These are phyloP conservation scores for Bactericera cockerelli DNA, from an alignment of 1,140 invertebrate genomes.

Conservation along the genomic window DNA sequence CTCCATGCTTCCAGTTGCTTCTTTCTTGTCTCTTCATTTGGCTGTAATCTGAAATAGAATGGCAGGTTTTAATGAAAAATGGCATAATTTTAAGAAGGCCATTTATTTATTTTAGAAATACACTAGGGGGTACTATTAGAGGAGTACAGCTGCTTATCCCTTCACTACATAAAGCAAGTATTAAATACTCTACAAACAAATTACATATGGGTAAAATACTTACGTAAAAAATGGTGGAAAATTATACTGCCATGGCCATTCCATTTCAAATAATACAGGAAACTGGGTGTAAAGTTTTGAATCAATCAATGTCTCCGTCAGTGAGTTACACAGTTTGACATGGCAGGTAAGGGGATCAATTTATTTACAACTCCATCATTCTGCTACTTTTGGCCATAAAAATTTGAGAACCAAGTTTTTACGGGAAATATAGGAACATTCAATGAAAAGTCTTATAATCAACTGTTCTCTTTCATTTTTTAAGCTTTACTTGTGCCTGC, in stretches of 20 bases:
- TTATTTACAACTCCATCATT: too few relatives aligned
- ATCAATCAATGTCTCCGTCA: too few relatives aligned
- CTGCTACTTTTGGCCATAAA: too few relatives aligned
- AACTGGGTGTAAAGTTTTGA: too few relatives aligned
- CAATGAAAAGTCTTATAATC: too few relatives aligned
- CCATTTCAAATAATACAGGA: slow-evolving; percentile 26
- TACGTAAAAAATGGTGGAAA: slow-evolving; percentile 86
- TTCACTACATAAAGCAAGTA: background rate
- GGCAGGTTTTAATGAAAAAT: background rate
- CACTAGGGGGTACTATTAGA: background rate
- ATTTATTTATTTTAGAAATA: background rate
- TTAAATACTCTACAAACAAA: background rate
- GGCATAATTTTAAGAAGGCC: background rate
- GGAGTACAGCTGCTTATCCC: background rate
- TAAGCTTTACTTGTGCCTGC: too few relatives aligned
- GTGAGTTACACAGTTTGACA: too few relatives aligned
- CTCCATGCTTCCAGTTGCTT: slow-evolving; percentile 89
- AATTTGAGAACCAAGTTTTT: too few relatives aligned
- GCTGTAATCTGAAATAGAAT: slow-evolving; percentile 61
- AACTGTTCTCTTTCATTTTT: too few relatives aligned
- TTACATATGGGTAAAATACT: slow-evolving; percentile 28
- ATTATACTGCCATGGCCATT: slow-evolving; percentile 78
- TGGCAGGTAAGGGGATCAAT: too few relatives aligned
- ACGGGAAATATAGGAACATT: too few relatives aligned
- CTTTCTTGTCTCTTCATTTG: slow-evolving; percentile 72